These are phyloP conservation scores for Xestoiulus laeticollis DNA, from an alignment of 2,888 invertebrate species.

Conservation along the genomic window DNA sequence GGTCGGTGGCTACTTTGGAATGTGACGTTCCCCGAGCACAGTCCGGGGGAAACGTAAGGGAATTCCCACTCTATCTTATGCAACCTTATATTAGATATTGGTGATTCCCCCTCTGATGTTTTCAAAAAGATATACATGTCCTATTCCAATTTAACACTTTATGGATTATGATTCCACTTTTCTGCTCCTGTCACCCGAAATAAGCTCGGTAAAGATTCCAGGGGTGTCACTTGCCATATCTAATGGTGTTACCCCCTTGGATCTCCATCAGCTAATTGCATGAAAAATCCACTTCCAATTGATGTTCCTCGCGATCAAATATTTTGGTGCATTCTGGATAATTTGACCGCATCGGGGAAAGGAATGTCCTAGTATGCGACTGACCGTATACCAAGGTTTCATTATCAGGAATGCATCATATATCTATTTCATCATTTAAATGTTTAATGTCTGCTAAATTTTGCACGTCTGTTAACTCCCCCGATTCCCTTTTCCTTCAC, in stretches of 20 bases:
- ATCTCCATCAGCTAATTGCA: too few relatives aligned
- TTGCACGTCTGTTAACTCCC: background rate
- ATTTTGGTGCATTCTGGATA: too few relatives aligned
- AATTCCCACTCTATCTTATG: constrained; percentile 38
- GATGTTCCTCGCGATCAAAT: too few relatives aligned
- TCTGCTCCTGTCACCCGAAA: background rate
- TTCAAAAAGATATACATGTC: background rate
- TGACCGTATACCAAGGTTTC: too few relatives aligned
- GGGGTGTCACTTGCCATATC: background rate
- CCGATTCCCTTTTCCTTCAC: too few relatives aligned
- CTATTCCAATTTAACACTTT: background rate
- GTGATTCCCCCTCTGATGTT: background rate
- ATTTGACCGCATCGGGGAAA: too few relatives aligned
- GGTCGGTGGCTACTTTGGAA: constrained; percentile 60
- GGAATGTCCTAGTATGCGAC: too few relatives aligned
- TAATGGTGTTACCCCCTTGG: background rate
- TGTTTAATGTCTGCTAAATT: background rate
- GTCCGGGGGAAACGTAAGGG: constrained; percentile 52
- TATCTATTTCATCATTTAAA: background rate
- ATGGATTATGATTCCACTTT: background rate
- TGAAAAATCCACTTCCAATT: too few relatives aligned
- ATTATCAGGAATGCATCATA: too few relatives aligned
- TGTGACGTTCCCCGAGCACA: constrained; percentile 41
- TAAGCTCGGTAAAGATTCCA: background rate
- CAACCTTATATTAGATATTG: background rate